Base-by-base conservation (phyloP, 2,888 invertebrate species). In the Torymus texanus region DNA sequence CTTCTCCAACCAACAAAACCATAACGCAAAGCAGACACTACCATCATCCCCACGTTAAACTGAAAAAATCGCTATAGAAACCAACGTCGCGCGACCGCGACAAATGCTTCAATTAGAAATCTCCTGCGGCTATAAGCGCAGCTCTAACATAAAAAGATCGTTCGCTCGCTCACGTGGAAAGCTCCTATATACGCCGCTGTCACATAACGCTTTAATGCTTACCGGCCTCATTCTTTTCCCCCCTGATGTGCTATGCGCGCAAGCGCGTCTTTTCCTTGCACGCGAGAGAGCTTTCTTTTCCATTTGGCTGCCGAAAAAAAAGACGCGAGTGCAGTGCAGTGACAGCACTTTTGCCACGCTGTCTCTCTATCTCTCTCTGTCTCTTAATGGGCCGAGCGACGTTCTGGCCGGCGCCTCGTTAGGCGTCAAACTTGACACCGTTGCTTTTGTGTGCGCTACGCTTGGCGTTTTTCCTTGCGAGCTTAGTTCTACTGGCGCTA, bases 401-500 rank as follows among this genome's bases (percentile, higher is more conserved):
- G 29, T 29, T 29, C 29, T 14, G 68, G 50, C 59, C 56, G 29
- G n/a, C 58, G 51, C n/a, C 78, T 74, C 74, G 74, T 78, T 78
- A 78, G 72, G 58, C 78, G 51, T 74, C 67, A 78, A 74, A 74
- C 58, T 67, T 78, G 68, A 63, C 68, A 78, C 74, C 29, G 73
- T 78, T 68, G 58, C 55, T 63, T 75, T 29, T 29, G 29, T 2
- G 29, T 75, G 67, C 61, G n/a, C n/a, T 51, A 14, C 29, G 1
- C 8, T n/a, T n/a, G n/a, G n/a, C 50, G 61, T 62, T 18, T 62
- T 29, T 73, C 50, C 53, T 29, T 1, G 18, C 21, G 41, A 41
- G 62, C 63, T 41, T 41, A 16, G 29, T 10, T 63, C 5, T 63
- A 14, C 29, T 63, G 41, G n/a, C 18, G 11, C 18, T 61, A 21